Evolutionary conservation across 2,113 vertebrate species (phyloP), one percentile per base, ranked within the genome.

Genomic region (Strix uralensis): DNA sequence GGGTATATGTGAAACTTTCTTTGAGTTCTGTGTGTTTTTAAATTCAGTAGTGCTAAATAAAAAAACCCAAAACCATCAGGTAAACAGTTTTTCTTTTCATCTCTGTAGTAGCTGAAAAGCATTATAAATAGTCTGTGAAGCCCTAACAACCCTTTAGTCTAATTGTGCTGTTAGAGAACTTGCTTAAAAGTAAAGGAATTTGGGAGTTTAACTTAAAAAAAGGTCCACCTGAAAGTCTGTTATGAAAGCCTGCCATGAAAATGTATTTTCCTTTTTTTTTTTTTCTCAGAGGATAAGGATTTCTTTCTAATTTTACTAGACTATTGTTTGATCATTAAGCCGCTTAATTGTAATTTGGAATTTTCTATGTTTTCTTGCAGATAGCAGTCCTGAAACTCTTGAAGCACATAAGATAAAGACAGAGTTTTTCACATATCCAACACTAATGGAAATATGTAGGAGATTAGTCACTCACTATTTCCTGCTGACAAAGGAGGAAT

Each of bases 391-490:
- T 66, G 99, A 99, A 98, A 99, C 98, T 96, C 98, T 99, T 94
- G 99, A 99, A 98, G 99, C 99, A 71, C 99, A 99, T 97, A 99
- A 98, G 94, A 99, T 99, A 96, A 99, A 99, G 98, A 98, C 98
- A 4, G 98, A 98, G 0, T 99, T 99, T 97, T 99, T 99, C 97
- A 99, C 99, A 19, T 99, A 99, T 93, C 98, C 99, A 57, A 99
- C 99, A 12, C 98, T 99, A 96, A 99, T 97, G 11, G 99, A 99
- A 96, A 99, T 99, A 57, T 99, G 99, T 92, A 98, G 98, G 72
- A 98, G 99, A 94, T 98, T 99, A 51, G 99, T 99, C 54, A 99
- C 99, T 91, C 99, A 99, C 94, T 99, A 99, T 98, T 99, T 99
- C 93, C 98, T 99, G 44, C 97, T 99, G 95, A 99, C 99, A 66